These are phyloP conservation scores for Pseudonaja textilis DNA, from an alignment of 2,113 vertebrate genomes.

Conservation along the genomic window DNA sequence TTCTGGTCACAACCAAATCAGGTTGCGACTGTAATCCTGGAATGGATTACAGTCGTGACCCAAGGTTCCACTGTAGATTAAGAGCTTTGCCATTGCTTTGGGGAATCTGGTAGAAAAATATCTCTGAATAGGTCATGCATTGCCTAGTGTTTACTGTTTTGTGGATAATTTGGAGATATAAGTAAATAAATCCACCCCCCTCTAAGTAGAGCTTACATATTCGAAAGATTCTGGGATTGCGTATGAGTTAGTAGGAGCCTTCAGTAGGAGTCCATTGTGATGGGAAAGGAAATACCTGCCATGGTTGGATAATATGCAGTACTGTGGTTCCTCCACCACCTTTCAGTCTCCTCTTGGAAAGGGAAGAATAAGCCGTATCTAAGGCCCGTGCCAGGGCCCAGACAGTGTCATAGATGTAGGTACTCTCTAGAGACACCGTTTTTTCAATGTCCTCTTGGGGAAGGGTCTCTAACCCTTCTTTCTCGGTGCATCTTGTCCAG, in stretches of 20 bases:
- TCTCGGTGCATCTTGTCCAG: background rate
- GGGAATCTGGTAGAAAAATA: background rate
- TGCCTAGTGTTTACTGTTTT: background rate
- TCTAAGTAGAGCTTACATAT: background rate
- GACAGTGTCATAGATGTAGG: background rate
- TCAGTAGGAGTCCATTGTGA: too few relatives aligned
- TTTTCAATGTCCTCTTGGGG: background rate
- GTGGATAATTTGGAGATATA: background rate
- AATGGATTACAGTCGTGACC: too few relatives aligned
- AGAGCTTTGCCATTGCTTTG: background rate
- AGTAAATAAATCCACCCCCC: background rate
- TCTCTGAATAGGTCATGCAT: too few relatives aligned
- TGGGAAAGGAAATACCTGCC: too few relatives aligned
- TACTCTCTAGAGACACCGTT: background rate
- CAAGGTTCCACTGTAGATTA: background rate
- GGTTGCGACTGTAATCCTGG: too few relatives aligned
- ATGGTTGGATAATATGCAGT: too few relatives aligned
- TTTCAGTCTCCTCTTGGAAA: background rate
- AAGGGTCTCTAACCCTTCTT: background rate
- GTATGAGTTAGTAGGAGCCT: too few relatives aligned
- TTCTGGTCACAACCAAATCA: too few relatives aligned
- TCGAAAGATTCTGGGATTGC: background rate
- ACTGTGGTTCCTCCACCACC: background rate
- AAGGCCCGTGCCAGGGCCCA: background rate
- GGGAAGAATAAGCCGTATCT: background rate